phyloP scores from a whole-genome alignment of 2,113 vertebrate species.

The Corythornis vintsioides region DNA sequence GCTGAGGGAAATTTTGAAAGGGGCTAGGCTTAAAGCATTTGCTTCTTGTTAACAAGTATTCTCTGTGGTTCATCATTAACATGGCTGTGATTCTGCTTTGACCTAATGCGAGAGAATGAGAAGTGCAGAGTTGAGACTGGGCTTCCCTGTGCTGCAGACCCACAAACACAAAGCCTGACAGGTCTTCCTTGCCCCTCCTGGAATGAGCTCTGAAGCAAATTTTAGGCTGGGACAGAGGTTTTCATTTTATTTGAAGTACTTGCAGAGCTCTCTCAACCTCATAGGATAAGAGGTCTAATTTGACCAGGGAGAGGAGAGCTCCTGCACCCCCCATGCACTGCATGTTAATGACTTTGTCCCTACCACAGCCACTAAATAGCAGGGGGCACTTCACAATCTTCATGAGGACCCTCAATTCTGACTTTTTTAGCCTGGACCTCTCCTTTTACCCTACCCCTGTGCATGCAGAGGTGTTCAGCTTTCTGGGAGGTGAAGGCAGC shows the following conservation, averaged over 20 bases:
- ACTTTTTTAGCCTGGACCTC: not conserved
- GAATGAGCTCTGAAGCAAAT: not conserved
- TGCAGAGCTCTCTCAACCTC: not conserved
- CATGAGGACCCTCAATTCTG: fast-evolving
- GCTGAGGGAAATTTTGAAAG: not conserved
- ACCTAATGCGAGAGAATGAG: not conserved
- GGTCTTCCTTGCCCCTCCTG: not conserved
- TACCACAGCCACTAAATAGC: not conserved
- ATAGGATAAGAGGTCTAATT: fast-evolving
- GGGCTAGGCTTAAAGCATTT: not conserved
- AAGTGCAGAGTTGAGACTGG: not conserved
- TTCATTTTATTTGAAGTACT: fast-evolving
- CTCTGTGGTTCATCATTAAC: not conserved
- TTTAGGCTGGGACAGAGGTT: fast-evolving
- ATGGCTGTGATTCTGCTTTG: not conserved
- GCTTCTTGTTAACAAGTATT: not conserved
- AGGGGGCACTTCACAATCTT: not conserved
- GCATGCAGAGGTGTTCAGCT: not conserved
- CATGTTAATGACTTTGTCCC: not conserved
- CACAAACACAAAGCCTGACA: not conserved
- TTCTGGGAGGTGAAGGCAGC: fast-evolving
- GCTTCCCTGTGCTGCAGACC: fast-evolving
- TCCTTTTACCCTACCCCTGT: fast-evolving
- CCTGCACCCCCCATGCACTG: fast-evolving
- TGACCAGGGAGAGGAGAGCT: not conserved